Evolutionary conservation across 2,888 invertebrate genomes (phyloP).

Genomic region (Pammene aurita): DNA sequence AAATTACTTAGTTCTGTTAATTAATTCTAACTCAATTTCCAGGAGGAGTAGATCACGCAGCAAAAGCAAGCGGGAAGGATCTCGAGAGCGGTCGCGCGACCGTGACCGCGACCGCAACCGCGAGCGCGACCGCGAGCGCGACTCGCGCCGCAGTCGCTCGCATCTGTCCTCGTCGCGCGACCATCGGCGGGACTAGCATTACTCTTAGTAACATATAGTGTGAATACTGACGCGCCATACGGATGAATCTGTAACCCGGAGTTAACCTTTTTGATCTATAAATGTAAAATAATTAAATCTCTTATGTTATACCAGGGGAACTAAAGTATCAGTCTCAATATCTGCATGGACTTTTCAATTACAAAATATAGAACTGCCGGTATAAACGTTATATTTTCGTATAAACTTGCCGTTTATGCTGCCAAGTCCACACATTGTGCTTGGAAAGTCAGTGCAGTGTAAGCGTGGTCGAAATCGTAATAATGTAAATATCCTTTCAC

Average conservation of each 20-base stretch:
- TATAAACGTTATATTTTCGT: too few species aligned
- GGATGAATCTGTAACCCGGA: slow-evolving; percentile 13
- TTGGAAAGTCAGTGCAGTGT: too few species aligned
- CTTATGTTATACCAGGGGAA: neutral
- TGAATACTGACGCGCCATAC: slow-evolving; percentile 10
- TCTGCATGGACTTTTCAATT: too few species aligned
- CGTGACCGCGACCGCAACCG: slow-evolving; percentile 43
- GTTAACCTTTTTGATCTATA: neutral
- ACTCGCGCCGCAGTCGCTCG: slow-evolving; percentile 68
- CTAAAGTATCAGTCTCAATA: neutral
- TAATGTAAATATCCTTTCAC: too few species aligned
- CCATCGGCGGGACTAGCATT: slow-evolving; percentile 65
- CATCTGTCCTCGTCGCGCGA: slow-evolving; percentile 72
- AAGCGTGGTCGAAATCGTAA: too few species aligned
- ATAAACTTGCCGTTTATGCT: too few species aligned
- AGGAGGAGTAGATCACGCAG: slow-evolving; percentile 69
- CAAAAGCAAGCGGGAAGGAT: slow-evolving; percentile 61
- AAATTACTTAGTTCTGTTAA: neutral
- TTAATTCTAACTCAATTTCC: neutral
- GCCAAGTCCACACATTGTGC: too few species aligned
- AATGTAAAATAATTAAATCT: neutral
- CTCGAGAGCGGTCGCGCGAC: slow-evolving; percentile 53
- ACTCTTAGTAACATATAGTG: neutral
- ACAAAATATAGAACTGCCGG: too few species aligned
- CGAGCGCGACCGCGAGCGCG: slow-evolving; percentile 50